These are phyloP conservation scores for Sphaeridia pumilis DNA, from an alignment of 2,888 invertebrate species.

Conservation along the genomic window DNA sequence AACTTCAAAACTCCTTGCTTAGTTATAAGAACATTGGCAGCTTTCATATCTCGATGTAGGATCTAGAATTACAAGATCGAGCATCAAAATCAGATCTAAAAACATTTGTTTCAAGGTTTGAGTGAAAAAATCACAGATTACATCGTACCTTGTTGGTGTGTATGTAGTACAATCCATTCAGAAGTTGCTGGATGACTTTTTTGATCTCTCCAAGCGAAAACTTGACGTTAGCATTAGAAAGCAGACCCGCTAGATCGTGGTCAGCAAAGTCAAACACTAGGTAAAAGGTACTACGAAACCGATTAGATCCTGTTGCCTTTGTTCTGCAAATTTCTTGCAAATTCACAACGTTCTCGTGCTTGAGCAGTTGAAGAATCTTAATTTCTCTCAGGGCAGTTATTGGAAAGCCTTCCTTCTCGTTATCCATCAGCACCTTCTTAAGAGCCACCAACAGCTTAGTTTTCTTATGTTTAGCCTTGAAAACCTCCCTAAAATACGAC, in stretches of 20 bases:
- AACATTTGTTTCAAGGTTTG: too few species aligned
- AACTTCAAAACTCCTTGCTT: slow-evolving; percentile 87
- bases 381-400: slow-evolving; percentile 97
- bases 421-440: slow-evolving; percentile 99
- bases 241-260: slow-evolving; percentile 89
- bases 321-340: slow-evolving; percentile 93
- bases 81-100: too few species aligned
- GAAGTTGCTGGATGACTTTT: slow-evolving; percentile 74
- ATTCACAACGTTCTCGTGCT: slow-evolving; percentile 95
- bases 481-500: too few species aligned
- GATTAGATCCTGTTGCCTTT: slow-evolving; percentile 63
- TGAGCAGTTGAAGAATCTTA: slow-evolving; percentile 80
- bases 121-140: too few species aligned
- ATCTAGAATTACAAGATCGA: too few species aligned
- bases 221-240: slow-evolving; percentile 90
- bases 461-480: slow-evolving; percentile 83
- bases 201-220: slow-evolving; percentile 95
- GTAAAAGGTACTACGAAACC: slow-evolving; percentile 78
- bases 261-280: slow-evolving; percentile 98
- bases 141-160: slow-evolving; percentile 71
- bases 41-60: slow-evolving; percentile 94
- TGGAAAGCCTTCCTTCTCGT: slow-evolving; percentile 99
- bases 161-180: slow-evolving; percentile 87
- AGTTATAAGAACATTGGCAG: slow-evolving; percentile 94
- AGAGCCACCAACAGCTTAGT: slow-evolving; percentile 87